A percentile compares a stretch with the other conserved stretches of the same genome.
Conservation (phyloP, 2,888 invertebrate species). For the Amitus sp. region DNA sequence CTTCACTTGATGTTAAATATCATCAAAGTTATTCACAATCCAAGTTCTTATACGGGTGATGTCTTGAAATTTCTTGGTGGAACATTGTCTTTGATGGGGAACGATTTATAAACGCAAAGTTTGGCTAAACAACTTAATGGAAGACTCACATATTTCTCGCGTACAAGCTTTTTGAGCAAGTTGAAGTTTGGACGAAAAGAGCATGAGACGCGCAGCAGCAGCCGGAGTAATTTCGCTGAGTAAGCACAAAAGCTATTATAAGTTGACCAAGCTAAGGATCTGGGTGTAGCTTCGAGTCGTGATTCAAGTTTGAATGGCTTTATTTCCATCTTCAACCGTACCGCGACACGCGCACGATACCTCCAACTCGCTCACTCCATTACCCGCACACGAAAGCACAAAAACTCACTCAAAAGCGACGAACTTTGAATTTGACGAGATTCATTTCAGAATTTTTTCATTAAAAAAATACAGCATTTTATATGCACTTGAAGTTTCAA, state of each 20-base stretch:
- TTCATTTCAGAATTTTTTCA: no score
- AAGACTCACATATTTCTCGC: background rate
- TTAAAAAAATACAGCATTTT: no score
- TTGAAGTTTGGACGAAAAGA: background rate
- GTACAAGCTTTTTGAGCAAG: background rate
- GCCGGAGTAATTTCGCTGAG: background rate
- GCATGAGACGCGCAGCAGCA: background rate
- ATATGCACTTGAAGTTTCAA: no score
- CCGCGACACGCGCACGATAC: background rate
- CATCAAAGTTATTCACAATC: no score
- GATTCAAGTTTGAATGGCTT: constrained; percentile 1
- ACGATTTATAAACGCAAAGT: no score
- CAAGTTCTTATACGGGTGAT: no score
- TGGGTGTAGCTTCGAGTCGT: constrained; percentile 1
- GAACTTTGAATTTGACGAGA: background rate
- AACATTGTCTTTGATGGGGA: no score
- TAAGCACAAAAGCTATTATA: background rate
- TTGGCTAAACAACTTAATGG: no score
- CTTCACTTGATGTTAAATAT: no score
- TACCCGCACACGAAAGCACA: background rate
- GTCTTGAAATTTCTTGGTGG: no score
- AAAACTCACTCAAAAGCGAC: background rate
- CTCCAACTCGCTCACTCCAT: background rate
- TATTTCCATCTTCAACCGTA: background rate
- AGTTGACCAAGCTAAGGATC: constrained; percentile 7